These are phyloP conservation scores for Alloscopus bannaensis DNA, from an alignment of 2,888 invertebrate species.

Conservation along the genomic window DNA sequence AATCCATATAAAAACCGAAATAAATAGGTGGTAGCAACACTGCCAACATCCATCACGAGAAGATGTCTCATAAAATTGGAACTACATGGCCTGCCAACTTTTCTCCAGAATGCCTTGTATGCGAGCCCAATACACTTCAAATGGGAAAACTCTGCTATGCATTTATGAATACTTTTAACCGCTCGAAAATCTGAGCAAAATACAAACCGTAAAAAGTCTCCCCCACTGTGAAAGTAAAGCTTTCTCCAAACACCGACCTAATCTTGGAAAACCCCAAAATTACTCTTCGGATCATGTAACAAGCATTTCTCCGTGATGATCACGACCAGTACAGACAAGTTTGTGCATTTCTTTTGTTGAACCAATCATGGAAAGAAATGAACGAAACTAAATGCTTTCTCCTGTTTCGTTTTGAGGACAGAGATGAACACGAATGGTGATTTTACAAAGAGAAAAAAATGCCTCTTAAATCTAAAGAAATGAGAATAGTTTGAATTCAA, in stretches of 20 bases:
- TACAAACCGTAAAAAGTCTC: not conserved
- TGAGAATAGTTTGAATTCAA: not conserved
- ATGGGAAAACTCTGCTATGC: constrained; percentile 9
- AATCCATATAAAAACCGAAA: constrained; percentile 10
- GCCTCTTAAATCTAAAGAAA: constrained; percentile 7
- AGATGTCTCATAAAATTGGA: constrained; percentile 54
- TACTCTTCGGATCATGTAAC: constrained; percentile 51
- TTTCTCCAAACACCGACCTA: constrained; percentile 32
- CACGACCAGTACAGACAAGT: not conserved
- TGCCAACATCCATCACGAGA: constrained; percentile 57
- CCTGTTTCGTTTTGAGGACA: too few species aligned
- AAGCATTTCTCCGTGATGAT: constrained; percentile 16
- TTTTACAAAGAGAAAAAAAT: not conserved
- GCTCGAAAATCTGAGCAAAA: not conserved
- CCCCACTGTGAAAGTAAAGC: constrained; percentile 28
- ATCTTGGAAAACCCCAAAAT: constrained; percentile 54
- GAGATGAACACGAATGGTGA: constrained; percentile 1
- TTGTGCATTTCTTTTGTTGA: not conserved
- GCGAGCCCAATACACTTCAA: too few species aligned
- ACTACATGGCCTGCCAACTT: constrained; percentile 52
- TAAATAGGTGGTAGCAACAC: constrained; percentile 36
- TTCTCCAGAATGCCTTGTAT: constrained; percentile 11
- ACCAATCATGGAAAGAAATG: too few species aligned
- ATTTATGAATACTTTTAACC: too few species aligned
- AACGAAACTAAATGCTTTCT: not conserved